phyloP scores from a whole-genome alignment of 2,113 vertebrate genomes.

The Leucopsar rothschildi region DNA sequence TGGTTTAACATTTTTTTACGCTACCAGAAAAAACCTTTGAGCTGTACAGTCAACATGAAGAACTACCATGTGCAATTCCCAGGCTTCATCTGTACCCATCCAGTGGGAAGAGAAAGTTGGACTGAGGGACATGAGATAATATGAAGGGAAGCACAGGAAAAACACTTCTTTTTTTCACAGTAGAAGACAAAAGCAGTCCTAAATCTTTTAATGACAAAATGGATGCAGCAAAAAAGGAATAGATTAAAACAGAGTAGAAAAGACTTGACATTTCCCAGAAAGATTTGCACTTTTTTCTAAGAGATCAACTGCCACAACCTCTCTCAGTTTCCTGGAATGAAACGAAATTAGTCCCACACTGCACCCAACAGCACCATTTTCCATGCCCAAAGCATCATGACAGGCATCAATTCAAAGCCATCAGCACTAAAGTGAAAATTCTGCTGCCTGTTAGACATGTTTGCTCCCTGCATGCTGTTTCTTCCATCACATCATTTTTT shows the following conservation, averaged over 20 bases:
- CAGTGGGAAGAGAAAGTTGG: neutral
- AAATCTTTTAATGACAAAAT: neutral
- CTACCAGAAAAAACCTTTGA: neutral
- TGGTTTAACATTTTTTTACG: neutral
- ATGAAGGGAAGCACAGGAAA: neutral
- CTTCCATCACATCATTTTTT: neutral
- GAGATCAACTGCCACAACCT: neutral
- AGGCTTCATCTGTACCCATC: neutral
- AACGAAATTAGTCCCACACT: neutral
- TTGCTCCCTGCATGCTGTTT: neutral
- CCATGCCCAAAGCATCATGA: neutral
- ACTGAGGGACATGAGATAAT: neutral
- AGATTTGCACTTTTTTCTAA: neutral
- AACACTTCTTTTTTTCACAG: rapidly evolving
- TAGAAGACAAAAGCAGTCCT: neutral
- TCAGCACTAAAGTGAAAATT: neutral
- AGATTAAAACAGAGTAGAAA: neutral
- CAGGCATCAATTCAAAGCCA: neutral
- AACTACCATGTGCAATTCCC: neutral
- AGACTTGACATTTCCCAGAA: neutral
- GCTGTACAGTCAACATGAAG: neutral
- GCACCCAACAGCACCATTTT: neutral
- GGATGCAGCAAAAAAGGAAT: neutral
- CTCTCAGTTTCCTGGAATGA: neutral
- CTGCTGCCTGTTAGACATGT: neutral